A percentile compares a stretch with the other conserved stretches of the same genome.
Evolutionary conservation across 2,797 vertebrate genomes (phyloP).

Genomic region (Falco cherrug): DNA sequence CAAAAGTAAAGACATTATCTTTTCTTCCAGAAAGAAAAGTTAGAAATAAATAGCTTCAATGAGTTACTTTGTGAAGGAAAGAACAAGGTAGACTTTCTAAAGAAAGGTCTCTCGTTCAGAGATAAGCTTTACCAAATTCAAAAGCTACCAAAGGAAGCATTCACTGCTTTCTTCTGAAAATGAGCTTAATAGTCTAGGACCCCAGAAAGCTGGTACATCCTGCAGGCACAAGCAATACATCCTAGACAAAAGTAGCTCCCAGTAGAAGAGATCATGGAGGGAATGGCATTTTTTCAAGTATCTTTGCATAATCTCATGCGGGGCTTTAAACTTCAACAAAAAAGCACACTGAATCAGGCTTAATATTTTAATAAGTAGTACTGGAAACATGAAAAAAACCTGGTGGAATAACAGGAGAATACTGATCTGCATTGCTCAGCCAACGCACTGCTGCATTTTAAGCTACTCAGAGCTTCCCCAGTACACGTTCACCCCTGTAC

Average conservation of each 20-base stretch:
- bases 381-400: not conserved
- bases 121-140: conserved; percentile 17
- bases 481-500: not conserved
- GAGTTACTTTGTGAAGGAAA: not conserved
- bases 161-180: conserved; percentile 21
- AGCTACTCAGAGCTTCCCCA: not conserved
- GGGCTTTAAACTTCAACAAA: not conserved
- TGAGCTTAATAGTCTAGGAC: not conserved
- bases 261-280: not conserved
- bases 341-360: not conserved
- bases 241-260: conserved; percentile 2
- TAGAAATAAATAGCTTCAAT: conserved; percentile 20
- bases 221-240: not conserved
- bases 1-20: not conserved
- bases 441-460: not conserved
- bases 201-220: not conserved
- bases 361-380: conserved; percentile 8
- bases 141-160: not conserved
- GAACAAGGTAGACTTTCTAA: conserved; percentile 29
- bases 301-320: not conserved
- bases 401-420: not conserved
- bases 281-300: conserved; percentile 1
- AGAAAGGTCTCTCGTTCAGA: conserved; percentile 18
- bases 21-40: conserved; percentile 18
- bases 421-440: not conserved